Base-by-base conservation (phyloP, 1,140 invertebrate genomes). In the Luehdorfia chinensis region DNA sequence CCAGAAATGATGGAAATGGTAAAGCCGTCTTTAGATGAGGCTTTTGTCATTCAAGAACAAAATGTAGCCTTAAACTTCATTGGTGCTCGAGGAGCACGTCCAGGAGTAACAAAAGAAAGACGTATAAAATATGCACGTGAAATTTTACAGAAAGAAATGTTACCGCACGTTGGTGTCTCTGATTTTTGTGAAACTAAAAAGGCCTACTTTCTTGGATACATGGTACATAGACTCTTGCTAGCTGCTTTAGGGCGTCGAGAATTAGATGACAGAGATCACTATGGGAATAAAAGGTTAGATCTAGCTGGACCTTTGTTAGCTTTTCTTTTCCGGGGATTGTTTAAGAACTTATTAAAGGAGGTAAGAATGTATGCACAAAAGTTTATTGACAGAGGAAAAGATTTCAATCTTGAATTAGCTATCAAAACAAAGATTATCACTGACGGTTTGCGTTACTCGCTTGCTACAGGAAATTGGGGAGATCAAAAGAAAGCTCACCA, bases 1-100 rank as follows among this genome's bases (percentile, higher is more conserved):
- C 97, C 96, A 14, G 98, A 99, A 90, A 99, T 99, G 97, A 99
- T 99, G 97, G 98, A 99, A 91, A 99, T 99, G 97, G 97, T 96
- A 0, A 99, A 99, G 85, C 98, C 98, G 2, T 99, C 97, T 0
- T 87, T 99, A 31, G 98, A 99, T 88, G 98, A 99, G 89, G 98
- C 98, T 32, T 99, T 99, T 88, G 98, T 99, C 0, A 98, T 99
- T 69, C 97, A 99, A 88, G 98, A 99, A 84, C 98, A 99, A 83
- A 97, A 97, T 88, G 96, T 99, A 2, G 98, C 98, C 8, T 85
- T 99, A 7, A 99, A 99, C 85, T 99, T 99, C 60, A 99, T 99
- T 72, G 98, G 98, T 54, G 92, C 96, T 2, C 91, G 98, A 87
- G 98, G 98, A 51, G 98, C 97, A 14, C 90, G 95, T 46, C 97